phyloP scores from a whole-genome alignment of 37 sponge, comb jelly and placozoan species.

The Axinella damicornis region DNA sequence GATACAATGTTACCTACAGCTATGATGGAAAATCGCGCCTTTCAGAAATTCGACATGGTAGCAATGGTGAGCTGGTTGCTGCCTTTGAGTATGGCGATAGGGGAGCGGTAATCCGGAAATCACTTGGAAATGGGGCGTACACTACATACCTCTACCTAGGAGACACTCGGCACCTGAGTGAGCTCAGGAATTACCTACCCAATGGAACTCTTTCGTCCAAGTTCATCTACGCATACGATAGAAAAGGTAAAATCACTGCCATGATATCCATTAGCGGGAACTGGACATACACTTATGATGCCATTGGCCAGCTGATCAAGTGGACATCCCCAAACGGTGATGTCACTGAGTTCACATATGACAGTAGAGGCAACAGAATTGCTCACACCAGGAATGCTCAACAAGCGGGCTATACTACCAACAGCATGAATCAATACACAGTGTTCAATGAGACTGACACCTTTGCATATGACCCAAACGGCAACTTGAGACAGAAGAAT shows the following conservation, averaged over 20 bases:
- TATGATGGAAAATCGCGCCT: not conserved
- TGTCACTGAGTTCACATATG: conserved; percentile 9
- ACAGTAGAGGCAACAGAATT: conserved; percentile 10
- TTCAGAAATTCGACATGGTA: not conserved
- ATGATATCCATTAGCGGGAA: not conserved
- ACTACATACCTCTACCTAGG: not conserved
- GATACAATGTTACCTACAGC: conserved; percentile 20
- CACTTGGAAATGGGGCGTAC: conserved; percentile 14
- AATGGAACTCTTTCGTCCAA: not conserved
- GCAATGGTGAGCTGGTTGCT: not conserved
- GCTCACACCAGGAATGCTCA: not conserved
- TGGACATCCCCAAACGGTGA: conserved; percentile 16
- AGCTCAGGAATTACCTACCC: conserved; percentile 6
- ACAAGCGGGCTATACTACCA: not conserved
- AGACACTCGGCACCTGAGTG: not conserved
- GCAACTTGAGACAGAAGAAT: not conserved
- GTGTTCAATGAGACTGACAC: not conserved
- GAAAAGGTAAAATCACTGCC: not conserved
- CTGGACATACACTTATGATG: conserved; percentile 26
- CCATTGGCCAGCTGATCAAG: not conserved
- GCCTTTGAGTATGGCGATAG: not conserved
- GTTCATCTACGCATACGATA: not conserved
- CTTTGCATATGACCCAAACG: conserved; percentile 30
- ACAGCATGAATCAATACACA: conserved; percentile 13
- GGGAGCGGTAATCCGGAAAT: not conserved